phyloP scores from a whole-genome alignment of 2,888 invertebrate species.

The Lycophotia porphyrea region DNA sequence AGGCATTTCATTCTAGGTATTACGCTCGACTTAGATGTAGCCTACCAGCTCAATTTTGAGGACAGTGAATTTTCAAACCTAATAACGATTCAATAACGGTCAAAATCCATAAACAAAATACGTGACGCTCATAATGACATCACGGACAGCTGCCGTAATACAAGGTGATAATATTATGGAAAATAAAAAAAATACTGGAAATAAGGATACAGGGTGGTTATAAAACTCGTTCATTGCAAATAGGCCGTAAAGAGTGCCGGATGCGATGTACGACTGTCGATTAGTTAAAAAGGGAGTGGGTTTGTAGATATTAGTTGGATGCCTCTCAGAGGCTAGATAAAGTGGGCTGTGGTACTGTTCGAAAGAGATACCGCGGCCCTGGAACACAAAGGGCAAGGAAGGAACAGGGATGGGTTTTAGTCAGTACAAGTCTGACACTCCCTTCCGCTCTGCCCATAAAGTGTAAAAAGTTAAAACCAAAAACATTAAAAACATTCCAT shows the following conservation, averaged over 20 bases:
- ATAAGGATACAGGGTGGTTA: constrained; percentile 80
- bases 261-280: constrained; percentile 73
- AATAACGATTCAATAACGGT: constrained; percentile 9
- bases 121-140: constrained; percentile 69
- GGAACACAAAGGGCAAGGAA: too few relatives aligned
- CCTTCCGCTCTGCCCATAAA: too few relatives aligned
- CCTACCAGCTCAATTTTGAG: not conserved
- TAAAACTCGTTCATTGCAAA: constrained; percentile 86
- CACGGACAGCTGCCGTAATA: constrained; percentile 74
- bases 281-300: constrained; percentile 39
- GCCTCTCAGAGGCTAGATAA: constrained; percentile 51
- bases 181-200: constrained; percentile 71
- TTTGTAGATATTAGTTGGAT: constrained; percentile 50
- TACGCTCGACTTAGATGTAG: not conserved
- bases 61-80: not conserved
- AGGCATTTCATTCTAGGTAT: not conserved
- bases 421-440: too few relatives aligned
- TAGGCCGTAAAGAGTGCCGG: constrained; percentile 85
- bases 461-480: not conserved
- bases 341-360: too few relatives aligned
- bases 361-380: too few relatives aligned
- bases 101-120: constrained; percentile 68
- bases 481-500: not conserved
- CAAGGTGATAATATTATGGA: constrained; percentile 73
- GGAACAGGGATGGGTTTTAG: too few relatives aligned